Base-by-base conservation (phyloP, 2,113 vertebrate species). In the Cololabis saira region DNA sequence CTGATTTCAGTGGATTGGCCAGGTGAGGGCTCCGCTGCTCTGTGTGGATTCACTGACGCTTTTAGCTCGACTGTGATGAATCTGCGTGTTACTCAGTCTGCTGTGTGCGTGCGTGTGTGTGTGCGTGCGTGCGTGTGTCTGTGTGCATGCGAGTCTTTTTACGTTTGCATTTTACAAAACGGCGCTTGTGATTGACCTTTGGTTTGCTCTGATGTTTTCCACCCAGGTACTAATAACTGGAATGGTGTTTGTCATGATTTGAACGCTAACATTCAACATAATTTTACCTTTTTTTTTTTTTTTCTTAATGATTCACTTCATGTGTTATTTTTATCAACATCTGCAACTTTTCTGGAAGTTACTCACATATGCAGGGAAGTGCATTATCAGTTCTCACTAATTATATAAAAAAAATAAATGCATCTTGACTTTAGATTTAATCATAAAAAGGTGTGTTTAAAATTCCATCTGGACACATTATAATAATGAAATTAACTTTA, bases 1-100 rank as follows among this genome's bases (percentile, higher is more conserved):
- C 67, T 89, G 69, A 81, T 89, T 89, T 13, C 92, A 93, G 89
- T 87, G 87, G 91, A 92, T 76, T 92, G 91, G 90, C 85, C 91
- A 91, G 92, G 92, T 93, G 88, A 93, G 90, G 66, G 67, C 44
- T 78, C 55, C 56, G 6, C 62, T 83, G 60, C 74, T 55, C 72
- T 60, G 79, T 86, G 76, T 87, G 79, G 13, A 76, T 77, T 65
- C 22, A 76, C 76, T 76, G 65, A 83, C 63, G 27, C 58, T 81
- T 84, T 76, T 68, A 65, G 74, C 48, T 81, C 10, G 6, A 7
- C 49, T 61, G 47, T 70, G 82, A 75, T 70, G 45, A 33, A 42
- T 73, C 7, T 11, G 50, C 30, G 15, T 1, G 1, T 30, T 52
- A 2, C 52, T 57, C 27, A 42, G 55, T 49, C 33, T 57, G 53